Conservation (phyloP, 2,113 vertebrate genomes). For the Tragelaphus strepsiceros region DNA sequence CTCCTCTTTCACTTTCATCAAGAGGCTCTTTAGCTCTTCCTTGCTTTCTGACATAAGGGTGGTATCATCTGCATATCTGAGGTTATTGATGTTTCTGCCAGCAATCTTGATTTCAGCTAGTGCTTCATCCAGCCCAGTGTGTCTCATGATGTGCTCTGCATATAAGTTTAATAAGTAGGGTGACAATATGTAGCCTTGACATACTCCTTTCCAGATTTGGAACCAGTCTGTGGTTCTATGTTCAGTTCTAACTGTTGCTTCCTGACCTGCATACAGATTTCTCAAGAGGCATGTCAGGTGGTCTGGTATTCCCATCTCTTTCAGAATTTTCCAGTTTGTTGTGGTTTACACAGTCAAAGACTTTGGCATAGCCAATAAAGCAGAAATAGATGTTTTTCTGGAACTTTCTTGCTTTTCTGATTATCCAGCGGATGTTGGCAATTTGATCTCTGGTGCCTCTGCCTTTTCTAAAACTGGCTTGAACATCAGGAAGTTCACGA, state of each 20-base stretch:
- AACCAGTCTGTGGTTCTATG: not conserved
- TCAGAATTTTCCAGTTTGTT: not conserved
- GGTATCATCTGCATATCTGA: not conserved
- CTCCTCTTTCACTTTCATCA: not conserved
- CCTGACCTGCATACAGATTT: not conserved
- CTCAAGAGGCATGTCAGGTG: not conserved
- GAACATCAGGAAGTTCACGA: not conserved
- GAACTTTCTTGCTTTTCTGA: not conserved
- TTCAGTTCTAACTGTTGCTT: not conserved
- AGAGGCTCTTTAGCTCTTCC: not conserved
- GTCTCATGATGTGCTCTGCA: not conserved
- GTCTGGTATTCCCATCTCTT: not conserved
- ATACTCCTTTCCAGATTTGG: not conserved
- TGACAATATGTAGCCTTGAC: not conserved
- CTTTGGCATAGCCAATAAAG: not conserved
- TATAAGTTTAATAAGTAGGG: not conserved
- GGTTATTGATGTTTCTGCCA: not conserved
- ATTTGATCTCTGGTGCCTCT: not conserved
- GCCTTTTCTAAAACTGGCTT: not conserved
- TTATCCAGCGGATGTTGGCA: not conserved
- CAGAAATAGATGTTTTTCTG: not conserved
- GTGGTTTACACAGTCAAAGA: not conserved
- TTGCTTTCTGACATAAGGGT: not conserved
- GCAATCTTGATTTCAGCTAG: not conserved
- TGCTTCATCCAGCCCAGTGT: not conserved